A percentile compares a stretch with the other conserved stretches of the same genome.
phyloP scores from a whole-genome alignment of 2,888 invertebrate species.

The Drosophila barbarae region DNA sequence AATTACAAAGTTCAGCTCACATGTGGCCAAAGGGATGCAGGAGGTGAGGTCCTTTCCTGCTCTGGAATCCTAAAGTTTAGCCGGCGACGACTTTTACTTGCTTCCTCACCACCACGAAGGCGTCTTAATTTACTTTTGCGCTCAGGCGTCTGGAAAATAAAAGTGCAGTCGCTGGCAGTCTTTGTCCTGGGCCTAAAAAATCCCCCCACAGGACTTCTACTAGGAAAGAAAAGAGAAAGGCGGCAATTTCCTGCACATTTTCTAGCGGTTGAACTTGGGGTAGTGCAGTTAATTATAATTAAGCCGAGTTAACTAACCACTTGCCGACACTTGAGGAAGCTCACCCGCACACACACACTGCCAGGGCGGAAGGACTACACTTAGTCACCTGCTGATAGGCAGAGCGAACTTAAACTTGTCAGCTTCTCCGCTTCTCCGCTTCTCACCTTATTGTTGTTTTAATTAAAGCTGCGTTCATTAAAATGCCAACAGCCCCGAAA shows the following conservation, averaged over 20 bases:
- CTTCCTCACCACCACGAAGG: slow-evolving; percentile 39
- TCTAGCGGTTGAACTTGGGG: slow-evolving; percentile 69
- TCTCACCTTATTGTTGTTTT: slow-evolving; percentile 26
- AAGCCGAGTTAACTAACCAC: slow-evolving; percentile 77
- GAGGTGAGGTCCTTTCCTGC: slow-evolving; percentile 21
- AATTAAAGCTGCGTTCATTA: slow-evolving; percentile 69
- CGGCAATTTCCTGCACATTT: slow-evolving; percentile 67
- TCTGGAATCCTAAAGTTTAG: slow-evolving; percentile 55
- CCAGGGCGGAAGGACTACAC: background rate
- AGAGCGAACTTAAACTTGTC: slow-evolving; percentile 54
- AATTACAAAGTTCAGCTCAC: slow-evolving; percentile 56
- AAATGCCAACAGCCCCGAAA: slow-evolving; percentile 48
- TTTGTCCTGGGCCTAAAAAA: slow-evolving; percentile 55
- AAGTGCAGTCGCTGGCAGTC: slow-evolving; percentile 46
- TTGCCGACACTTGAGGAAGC: slow-evolving; percentile 52
- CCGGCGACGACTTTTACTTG: slow-evolving; percentile 60
- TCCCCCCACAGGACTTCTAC: slow-evolving; percentile 2
- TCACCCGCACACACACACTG: background rate
- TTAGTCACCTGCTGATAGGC: slow-evolving; percentile 26
- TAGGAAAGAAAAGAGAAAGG: slow-evolving; percentile 20
- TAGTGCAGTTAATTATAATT: slow-evolving; percentile 79
- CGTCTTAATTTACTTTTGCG: slow-evolving; percentile 72
- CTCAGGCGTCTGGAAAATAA: slow-evolving; percentile 64
- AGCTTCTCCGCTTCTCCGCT: background rate
- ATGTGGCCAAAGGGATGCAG: slow-evolving; percentile 21